Evolutionary conservation across 2,888 invertebrate species (phyloP), one percentile per base, ranked within the genome.

Genomic region (Junonia oenone): DNA sequence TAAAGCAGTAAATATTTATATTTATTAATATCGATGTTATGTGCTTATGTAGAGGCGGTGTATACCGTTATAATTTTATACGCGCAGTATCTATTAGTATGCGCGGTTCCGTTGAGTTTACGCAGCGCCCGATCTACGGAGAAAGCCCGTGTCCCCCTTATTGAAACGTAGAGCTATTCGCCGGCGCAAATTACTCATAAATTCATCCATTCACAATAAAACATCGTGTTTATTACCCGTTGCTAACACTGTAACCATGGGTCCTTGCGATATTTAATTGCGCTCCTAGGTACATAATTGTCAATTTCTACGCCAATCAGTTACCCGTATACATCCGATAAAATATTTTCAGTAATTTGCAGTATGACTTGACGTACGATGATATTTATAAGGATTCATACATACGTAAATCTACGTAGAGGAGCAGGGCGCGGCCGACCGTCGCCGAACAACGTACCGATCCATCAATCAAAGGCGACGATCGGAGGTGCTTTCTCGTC

Each of bases 401-500:
- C 17, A 53, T 58, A 58, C 54, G 58, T 58, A 58, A 58, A 61
- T 61, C 38, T 50, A 55, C 59, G 47, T 54, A 46, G 59, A 46
- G 51, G 53, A 58, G 33, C 51, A 48, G 55, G 61, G 61, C 53
- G 61, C 61, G 61, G 61, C 52, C 49, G 55, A 37, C 38, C 61
- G 53, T 55, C 43, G 49, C 57, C 66, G 69, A 60, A 55, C 65
- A 64, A 51, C 68, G 70, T 69, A 67, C 64, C 79, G 77, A 79
- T 83, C 83, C 80, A 87, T 90, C 88, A 88, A 82, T 85, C 83
- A 78, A 73, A 72, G 73, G 77, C 78, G 76, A 75, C 79, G 81
- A 75, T 81, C 81, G 78, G 74, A 76, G 80, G 83, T 81, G 86
- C 89, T 89, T 90, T 90, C 90, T 85, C 88, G 87, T 90, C 88